Evolutionary conservation across 1,140 invertebrate genomes (phyloP), one percentile per base, ranked within the genome.

Genomic region (Mactra quadrangularis): DNA sequence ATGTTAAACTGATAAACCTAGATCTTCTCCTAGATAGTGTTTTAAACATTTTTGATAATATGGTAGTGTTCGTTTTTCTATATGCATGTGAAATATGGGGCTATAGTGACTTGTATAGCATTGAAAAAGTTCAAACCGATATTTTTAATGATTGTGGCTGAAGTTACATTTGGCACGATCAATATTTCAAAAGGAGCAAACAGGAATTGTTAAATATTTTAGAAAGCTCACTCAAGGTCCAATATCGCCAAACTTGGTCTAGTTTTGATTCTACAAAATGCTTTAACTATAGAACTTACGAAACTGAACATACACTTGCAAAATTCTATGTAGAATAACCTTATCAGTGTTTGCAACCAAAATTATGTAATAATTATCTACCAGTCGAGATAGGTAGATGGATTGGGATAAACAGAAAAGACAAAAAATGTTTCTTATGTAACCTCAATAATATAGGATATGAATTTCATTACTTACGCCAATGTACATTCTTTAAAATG

Each of bases 121-220:
- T 64, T 33, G 70, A 72, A 55, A 72, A 53, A 33, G 25, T 72
- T 3, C 53, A 74, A 19, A 38, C n/a, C n/a, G 29, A 74, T 59
- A 74, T 59, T 17, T 59, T 74, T 3, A 29, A 59, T 41, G 2
- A 55, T 31, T 38, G 17, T 35, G 71, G 71, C 15, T 17, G 38
- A 29, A 57, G 52, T 17, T 57, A 59, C 25, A 45, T 74, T n/a
- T 74, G 71, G 50, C 7, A 27, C 55, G 27, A 74, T 15, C 71
- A 74, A 74, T 25, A 74, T 57, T 27, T 22, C 31, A 60, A 13
- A 59, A 50, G n/a, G 7, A 59, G 11, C 31, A 13, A 35, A 25
- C 33, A n/a, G 38, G 45, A 4, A 9, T 25, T 55, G 3, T 9
- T 9, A 19, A 38, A 35, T 3, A 9, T 13, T 38, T 13, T 52